Base-by-base conservation (phyloP, 2,797 vertebrate genomes). In the Scomberomorus guttatus region DNA sequence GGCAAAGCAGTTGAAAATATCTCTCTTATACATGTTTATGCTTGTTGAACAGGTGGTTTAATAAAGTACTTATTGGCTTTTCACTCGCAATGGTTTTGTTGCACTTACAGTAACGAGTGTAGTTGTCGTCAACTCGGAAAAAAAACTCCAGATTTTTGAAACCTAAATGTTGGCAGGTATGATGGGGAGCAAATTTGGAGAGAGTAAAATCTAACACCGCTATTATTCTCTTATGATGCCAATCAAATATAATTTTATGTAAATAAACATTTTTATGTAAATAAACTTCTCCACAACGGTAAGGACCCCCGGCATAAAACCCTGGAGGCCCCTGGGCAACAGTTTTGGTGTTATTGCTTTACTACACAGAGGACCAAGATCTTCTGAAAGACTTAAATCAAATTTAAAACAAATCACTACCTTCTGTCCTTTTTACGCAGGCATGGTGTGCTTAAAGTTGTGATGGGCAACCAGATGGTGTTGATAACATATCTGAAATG, bases 401-500 rank as follows among this genome's bases (percentile, higher is more conserved):
- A 42, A 34, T 32, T 64, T n/a, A 46, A 75, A 55, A 62, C 22
- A 51, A 68, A 37, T 44, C 1, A 81, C 85, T 78, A 71, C 1
- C 22, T 11, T 39, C 18, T 56, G 37, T 39, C 51, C 18, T 18
- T 59, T 59, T 34, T 27, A 56, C 4, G 15, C 61, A 60, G 29
- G 59, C 57, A 64, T 50, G 46, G 56, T 71, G 17, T 32, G 37
- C 64, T 70, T 8, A 69, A 65, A 66, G 64, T 60, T 79, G 61
- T 46, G 85, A 89, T 87, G 74, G 57, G 69, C 75, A 86, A 72
- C 82, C 84, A 90, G 83, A 75, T 89, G 87, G 82, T 83, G 88
- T 87, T 89, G 87, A 93, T 90, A 87, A 89, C 80, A 81, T 77
- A 89, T 88, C 84, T 84, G 20, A 79, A 89, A 88, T 77, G 77